Percentiles rank a stretch among this genome's conserved stretches.
Conservation (phyloP, 1,140 invertebrate species). For the Euwallacea similis region DNA sequence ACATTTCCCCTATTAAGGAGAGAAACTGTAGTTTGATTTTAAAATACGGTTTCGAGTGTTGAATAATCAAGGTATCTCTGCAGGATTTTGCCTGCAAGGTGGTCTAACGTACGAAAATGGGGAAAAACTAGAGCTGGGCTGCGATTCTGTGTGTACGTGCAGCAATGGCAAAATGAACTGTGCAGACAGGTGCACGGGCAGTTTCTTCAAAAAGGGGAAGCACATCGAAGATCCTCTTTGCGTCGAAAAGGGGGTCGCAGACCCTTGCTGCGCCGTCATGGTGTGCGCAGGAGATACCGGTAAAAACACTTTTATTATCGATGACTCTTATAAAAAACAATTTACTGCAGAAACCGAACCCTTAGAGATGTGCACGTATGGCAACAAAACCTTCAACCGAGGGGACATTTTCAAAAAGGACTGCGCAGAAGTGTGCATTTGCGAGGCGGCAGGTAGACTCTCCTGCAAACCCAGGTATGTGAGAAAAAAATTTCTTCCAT, state of each 20-base stretch:
- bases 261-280: slow-evolving; percentile 75
- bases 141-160: slow-evolving; percentile 73
- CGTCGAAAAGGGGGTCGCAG: slow-evolving; percentile 63
- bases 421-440: slow-evolving; percentile 76
- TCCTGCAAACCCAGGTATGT: slow-evolving; percentile 69
- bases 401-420: slow-evolving; percentile 76
- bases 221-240: slow-evolving; percentile 71
- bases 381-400: slow-evolving; percentile 71
- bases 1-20: too few species aligned
- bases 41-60: too few species aligned
- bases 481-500: too few species aligned
- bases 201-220: slow-evolving; percentile 64
- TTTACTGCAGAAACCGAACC: slow-evolving; percentile 47
- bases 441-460: slow-evolving; percentile 70
- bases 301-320: slow-evolving; percentile 37
- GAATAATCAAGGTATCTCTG: slow-evolving; percentile 4
- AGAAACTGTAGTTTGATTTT: too few species aligned
- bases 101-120: slow-evolving; percentile 57
- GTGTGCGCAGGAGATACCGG: slow-evolving; percentile 63
- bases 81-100: slow-evolving; percentile 48
- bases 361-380: slow-evolving; percentile 70
- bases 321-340: not conserved
- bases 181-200: slow-evolving; percentile 65
- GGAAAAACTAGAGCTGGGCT: slow-evolving; percentile 66
- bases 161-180: slow-evolving; percentile 65